Base-by-base conservation (phyloP, 2,113 vertebrate genomes). In the Caracal caracal region DNA sequence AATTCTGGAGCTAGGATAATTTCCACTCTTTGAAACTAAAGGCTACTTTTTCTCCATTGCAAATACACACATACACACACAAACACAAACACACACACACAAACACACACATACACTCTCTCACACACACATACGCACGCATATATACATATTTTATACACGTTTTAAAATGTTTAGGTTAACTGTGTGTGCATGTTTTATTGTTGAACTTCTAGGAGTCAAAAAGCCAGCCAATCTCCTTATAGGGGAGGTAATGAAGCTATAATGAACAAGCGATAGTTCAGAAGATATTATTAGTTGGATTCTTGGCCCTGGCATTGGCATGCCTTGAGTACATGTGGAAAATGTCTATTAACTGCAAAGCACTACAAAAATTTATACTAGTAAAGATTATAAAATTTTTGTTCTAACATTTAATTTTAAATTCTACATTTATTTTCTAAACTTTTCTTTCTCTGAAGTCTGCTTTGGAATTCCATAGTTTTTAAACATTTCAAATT, bases 401-500 rank as follows among this genome's bases (percentile, higher is more conserved):
- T 96, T 47, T 85, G n/a, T 20, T 78, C 4, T 26, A 66, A 71
- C 73, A 53, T 13, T 82, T 94, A 87, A 86, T 96, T 95, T 95
- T 96, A 94, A 94, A 94, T 71, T 76, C n/a, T 90, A 51, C 28
- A 43, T 68, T 94, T 83, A 63, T 86, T 92, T 95, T 94, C 88
- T 96, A 80, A 94, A 89, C 28, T 66, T 89, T 76, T 93, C 59
- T 51, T 95, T 37, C 40, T 93, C 53, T 91, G 56, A 13, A 75
- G 24, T 56, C 22, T 84, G 68, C 49, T 90, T 95, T 93, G 37
- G 28, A 82, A 94, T 83, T 94, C 81, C 40, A 68, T n/a, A 68
- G 13, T 59, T 76, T 70, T 83, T 71, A 70, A 75, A 83, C 17
- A 92, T 40, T 89, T 94, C 30, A 66, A 86, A 92, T 56, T 97